Evolutionary conservation across 2,888 invertebrate species (phyloP), one percentile per base, ranked within the genome.

Genomic region (Boloria euphrosyne): DNA sequence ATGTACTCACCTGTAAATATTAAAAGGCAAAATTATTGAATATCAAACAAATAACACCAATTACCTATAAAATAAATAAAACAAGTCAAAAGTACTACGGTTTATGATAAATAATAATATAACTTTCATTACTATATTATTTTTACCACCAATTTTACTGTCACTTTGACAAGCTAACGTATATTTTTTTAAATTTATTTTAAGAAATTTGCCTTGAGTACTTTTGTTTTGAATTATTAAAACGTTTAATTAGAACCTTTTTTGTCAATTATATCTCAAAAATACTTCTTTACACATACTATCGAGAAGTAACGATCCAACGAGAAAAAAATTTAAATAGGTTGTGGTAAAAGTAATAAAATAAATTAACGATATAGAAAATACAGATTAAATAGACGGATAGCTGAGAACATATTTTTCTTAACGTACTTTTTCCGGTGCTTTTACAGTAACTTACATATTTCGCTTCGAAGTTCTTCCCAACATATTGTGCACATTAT

Each of bases 391-490:
- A 46, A 22, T 57, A 57, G 44, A 57, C 46, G 44, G 22, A 46
- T 46, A 57, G 57, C 22, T 22, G 57, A 57, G 57, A 57, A 46
- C 22, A 57, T 57, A 57, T 57, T 57, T 57, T 57, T 57, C 46
- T 57, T 57, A 38, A 57, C 57, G 38, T 38, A 55, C 44, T 44
- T 57, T 46, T 57, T 22, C 55, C 57, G 57, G 57, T 57, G 57
- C 57, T 57, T 57, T 57, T 44, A 46, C 22, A 18, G 18, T 55
- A 55, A 55, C 43, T 46, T 43, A 62, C 13, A 49, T 16, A 52
- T 61, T 61, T 54, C 47, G 49, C 54, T 55, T 43, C n/a, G 6
- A 54, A 55, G 62, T 55, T 62, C 62, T 55, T 62, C 55, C 62
- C 47, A 4, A 10, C n/a, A n/a, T 44, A 44, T 57, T 57, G 18